Base-by-base conservation (phyloP, 2,797 vertebrate genomes). In the Enoplosus armatus region DNA sequence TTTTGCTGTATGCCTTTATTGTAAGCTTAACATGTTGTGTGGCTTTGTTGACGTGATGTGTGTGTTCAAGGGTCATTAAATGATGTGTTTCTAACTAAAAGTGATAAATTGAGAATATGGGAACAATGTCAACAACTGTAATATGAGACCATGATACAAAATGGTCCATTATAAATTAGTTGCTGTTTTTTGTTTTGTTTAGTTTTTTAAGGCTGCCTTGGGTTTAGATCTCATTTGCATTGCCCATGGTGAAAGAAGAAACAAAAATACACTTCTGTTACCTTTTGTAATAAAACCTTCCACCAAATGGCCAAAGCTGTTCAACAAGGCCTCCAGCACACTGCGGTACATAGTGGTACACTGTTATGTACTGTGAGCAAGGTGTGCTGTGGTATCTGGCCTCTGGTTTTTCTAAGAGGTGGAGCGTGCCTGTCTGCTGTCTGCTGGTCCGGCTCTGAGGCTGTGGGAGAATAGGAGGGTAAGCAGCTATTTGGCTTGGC, bases 401-500 rank as follows among this genome's bases (percentile, higher is more conserved):
- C 79, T 81, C 72, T 85, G 80, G 48, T 85, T 90, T 86, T 82
- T 80, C 74, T 83, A 71, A 87, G 79, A 80, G 83, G 81, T 80
- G 89, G 83, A 91, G 90, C 61, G 75, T 85, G 86, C 80, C 91
- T 86, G 85, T 85, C 87, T 87, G 87, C 87, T 65, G 82, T 82
- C 73, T 77, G 72, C 82, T 69, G 73, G 77, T 87, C 70, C 47
- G n/a, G 64, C 77, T 78, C 70, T 48, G 62, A 76, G 82, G 45
- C 83, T 83, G 90, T 80, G 86, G 80, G 78, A 88, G 87, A 79
- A 85, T 37, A 82, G 77, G 80, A 79, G 78, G 72, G 80, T 70
- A 65, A 72, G 81, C 66, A 55, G 83, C 77, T 94, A 72, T 94
- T 94, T 93, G 85, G 81, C 68, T 93, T 93, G 84, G 91, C 83